These are phyloP conservation scores for Channa maculata DNA, from an alignment of 2,113 vertebrate genomes.

Conservation along the genomic window DNA sequence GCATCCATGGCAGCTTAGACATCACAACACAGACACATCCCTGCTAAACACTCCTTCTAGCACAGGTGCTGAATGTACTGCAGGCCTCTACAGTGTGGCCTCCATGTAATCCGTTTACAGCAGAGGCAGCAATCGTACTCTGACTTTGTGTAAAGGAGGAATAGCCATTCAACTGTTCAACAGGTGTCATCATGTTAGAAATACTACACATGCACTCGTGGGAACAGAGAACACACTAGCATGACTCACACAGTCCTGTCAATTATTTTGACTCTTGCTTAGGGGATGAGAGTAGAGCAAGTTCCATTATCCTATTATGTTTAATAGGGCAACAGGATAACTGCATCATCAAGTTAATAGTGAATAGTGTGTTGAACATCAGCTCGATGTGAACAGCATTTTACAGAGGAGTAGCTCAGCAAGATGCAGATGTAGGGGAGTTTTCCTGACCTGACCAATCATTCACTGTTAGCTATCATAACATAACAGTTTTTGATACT, in stretches of 20 bases:
- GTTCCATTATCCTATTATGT: constrained; percentile 45
- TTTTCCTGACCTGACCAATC: not conserved
- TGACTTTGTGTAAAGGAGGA: constrained; percentile 38
- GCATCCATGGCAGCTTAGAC: constrained; percentile 61
- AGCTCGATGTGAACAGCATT: not conserved
- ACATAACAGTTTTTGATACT: not conserved
- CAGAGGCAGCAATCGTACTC: constrained; percentile 13
- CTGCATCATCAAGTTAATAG: constrained; percentile 36
- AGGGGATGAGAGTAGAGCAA: constrained; percentile 28
- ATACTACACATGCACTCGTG: constrained; percentile 13
- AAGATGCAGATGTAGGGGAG: not conserved
- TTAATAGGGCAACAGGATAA: constrained; percentile 44
- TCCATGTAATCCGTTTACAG: constrained; percentile 41
- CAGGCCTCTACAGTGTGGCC: constrained; percentile 19
- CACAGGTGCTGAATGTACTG: constrained; percentile 46
- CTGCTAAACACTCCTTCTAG: constrained; percentile 42
- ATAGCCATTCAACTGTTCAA: constrained; percentile 44
- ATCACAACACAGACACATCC: constrained; percentile 38
- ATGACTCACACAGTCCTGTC: constrained; percentile 41
- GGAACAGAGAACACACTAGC: constrained; percentile 27
- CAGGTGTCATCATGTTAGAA: constrained; percentile 53
- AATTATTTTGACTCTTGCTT: constrained; percentile 40
- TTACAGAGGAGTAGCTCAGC: not conserved
- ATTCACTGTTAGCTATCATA: too few species aligned
- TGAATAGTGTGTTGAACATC: constrained; percentile 16